phyloP scores from a whole-genome alignment of 1,140 invertebrate species.

The Medauroidea extradentata region DNA sequence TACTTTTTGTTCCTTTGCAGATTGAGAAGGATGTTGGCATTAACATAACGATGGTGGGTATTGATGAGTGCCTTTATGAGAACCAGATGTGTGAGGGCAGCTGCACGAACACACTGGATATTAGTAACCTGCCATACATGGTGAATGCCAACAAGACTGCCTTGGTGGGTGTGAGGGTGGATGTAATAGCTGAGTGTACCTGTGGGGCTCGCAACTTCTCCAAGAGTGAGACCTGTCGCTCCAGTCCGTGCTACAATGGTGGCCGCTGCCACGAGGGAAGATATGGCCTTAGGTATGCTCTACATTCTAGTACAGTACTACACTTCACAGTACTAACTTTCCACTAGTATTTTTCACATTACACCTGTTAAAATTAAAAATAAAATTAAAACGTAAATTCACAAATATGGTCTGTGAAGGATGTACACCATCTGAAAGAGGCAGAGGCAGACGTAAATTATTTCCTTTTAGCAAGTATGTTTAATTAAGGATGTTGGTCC shows the following conservation, averaged over 20 bases:
- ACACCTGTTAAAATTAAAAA: too few relatives aligned
- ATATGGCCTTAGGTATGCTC: conserved; percentile 67
- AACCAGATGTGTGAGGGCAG: conserved; percentile 94
- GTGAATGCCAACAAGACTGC: conserved; percentile 96
- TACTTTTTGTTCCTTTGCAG: conserved; percentile 40
- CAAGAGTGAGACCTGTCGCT: conserved; percentile 82
- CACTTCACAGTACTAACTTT: too few relatives aligned
- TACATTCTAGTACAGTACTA: too few relatives aligned
- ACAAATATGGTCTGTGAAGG: too few relatives aligned
- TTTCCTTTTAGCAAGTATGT: too few relatives aligned
- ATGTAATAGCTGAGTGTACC: conserved; percentile 84
- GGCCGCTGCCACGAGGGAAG: conserved; percentile 87
- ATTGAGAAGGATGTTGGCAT: conserved; percentile 91
- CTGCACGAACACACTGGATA: conserved; percentile 88
- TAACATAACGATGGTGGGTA: conserved; percentile 95
- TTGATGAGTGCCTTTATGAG: conserved; percentile 94
- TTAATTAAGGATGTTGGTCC: too few relatives aligned
- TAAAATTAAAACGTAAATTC: too few relatives aligned
- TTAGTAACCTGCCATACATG: conserved; percentile 86
- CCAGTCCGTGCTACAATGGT: conserved; percentile 90
- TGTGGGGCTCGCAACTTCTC: conserved; percentile 88
- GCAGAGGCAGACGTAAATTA: too few relatives aligned
- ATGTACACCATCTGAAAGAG: too few relatives aligned
- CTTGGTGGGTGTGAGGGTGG: conserved; percentile 85
- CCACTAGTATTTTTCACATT: too few relatives aligned